Percentiles rank a stretch among this genome's conserved stretches.
These are phyloP conservation scores for Rhinoderma darwinii DNA, from an alignment of 2,113 vertebrate genomes.

Conservation along the genomic window DNA sequence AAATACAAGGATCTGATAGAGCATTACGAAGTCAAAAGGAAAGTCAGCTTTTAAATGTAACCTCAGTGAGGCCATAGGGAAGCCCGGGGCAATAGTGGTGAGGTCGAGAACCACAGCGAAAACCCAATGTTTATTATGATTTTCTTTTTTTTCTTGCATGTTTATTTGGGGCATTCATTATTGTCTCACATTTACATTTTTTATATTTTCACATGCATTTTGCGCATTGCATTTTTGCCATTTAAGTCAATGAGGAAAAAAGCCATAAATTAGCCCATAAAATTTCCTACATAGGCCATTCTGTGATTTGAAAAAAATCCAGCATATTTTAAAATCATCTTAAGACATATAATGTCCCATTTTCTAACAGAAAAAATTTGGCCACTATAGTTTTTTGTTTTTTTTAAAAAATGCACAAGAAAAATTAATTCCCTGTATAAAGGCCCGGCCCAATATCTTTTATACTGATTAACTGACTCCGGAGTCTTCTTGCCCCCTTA, in stretches of 20 bases:
- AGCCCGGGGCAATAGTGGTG: not conserved
- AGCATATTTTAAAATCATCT: not conserved
- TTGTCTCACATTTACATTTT: not conserved
- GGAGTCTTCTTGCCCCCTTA: not conserved
- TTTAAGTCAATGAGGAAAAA: not conserved
- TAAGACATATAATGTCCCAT: too few species aligned
- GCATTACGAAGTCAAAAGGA: not conserved
- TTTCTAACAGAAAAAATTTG: too few species aligned
- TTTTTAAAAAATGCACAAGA: not conserved
- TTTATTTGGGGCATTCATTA: not conserved
- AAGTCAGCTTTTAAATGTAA: not conserved
- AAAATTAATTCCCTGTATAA: not conserved
- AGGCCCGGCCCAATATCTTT: not conserved
- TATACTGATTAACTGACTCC: not conserved
- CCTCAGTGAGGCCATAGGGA: not conserved
- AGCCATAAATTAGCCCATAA: not conserved
- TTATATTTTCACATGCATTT: not conserved
- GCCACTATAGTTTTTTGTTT: too few species aligned
- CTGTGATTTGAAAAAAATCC: not conserved
- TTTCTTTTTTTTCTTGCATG: not conserved
- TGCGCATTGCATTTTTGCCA: too few species aligned
- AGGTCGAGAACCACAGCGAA: not conserved
- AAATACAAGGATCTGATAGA: not conserved
- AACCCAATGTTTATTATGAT: not conserved
- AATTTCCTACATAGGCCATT: not conserved